Conservation (phyloP, 35 echinoderm and acorn worm species). For the Holothuria glaberrima region DNA sequence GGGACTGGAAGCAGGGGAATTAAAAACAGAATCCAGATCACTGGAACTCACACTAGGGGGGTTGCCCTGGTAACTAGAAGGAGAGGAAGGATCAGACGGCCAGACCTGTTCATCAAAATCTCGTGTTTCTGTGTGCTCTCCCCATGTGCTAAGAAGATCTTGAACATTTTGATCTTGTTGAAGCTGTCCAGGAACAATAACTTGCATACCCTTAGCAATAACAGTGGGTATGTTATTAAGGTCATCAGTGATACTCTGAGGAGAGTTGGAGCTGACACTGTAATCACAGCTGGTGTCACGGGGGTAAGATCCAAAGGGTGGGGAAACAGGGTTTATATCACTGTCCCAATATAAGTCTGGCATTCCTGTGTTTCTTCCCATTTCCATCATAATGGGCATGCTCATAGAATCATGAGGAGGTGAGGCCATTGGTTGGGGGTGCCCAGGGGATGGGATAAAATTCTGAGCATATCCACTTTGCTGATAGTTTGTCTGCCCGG, state of each 20-base stretch:
- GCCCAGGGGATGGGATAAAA: background rate
- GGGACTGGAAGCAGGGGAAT: background rate
- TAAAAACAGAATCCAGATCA: conserved; percentile 18
- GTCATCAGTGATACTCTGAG: conserved; percentile 4
- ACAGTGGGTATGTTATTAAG: conserved; percentile 4
- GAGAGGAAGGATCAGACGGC: background rate
- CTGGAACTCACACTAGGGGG: conserved; percentile 28
- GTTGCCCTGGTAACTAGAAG: conserved; percentile 18
- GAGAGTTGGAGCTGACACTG: background rate
- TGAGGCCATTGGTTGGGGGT: background rate
- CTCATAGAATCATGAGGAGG: background rate
- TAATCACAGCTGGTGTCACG: background rate
- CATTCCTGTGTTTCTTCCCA: background rate
- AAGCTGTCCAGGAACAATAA: background rate
- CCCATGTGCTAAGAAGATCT: background rate
- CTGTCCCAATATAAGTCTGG: background rate
- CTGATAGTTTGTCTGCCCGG: conserved; percentile 12
- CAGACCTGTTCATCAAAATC: conserved; percentile 14
- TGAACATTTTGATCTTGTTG: background rate
- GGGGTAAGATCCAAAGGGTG: background rate
- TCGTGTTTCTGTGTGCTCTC: background rate
- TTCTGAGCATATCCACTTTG: background rate
- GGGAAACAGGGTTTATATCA: background rate
- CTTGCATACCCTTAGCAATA: conserved; percentile 11
- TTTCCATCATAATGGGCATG: background rate